phyloP scores from a whole-genome alignment of 2,113 vertebrate genomes.

The Willisornis vidua region DNA sequence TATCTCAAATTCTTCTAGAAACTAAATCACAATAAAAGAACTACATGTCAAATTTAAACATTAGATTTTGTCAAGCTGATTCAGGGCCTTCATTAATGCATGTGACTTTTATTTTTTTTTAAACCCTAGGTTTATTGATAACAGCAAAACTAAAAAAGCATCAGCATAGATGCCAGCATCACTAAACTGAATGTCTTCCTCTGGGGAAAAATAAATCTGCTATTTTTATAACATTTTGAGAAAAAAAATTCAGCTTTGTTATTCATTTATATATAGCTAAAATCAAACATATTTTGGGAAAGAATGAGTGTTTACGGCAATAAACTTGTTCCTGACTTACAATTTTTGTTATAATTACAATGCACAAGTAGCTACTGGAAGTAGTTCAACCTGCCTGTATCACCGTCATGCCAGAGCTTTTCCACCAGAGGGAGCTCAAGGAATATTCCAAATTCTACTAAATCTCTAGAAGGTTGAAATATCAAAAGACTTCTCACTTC shows the following conservation, averaged over 20 bases:
- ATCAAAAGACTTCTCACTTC: fast-evolving
- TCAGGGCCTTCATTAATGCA: not conserved
- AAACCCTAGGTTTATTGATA: not conserved
- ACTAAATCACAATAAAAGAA: not conserved
- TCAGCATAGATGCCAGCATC: not conserved
- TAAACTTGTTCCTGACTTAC: not conserved
- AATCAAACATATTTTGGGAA: not conserved
- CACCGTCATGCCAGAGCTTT: not conserved
- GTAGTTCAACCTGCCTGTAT: fast-evolving
- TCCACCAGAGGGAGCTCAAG: constrained; percentile 38
- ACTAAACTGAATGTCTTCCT: not conserved
- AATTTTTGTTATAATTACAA: not conserved
- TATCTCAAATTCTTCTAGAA: not conserved
- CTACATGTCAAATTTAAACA: not conserved
- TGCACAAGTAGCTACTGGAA: not conserved
- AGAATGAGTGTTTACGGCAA: not conserved
- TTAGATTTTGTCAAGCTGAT: not conserved
- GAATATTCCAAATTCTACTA: not conserved
- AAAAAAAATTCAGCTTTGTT: not conserved
- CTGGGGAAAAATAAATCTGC: not conserved
- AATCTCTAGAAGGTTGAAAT: fast-evolving
- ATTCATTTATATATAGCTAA: not conserved
- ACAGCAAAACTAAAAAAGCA: not conserved
- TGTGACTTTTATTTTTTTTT: not conserved
- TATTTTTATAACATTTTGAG: not conserved